Evolutionary conservation across 2,888 invertebrate genomes (phyloP).

Genomic region (Oasisia sp.): DNA sequence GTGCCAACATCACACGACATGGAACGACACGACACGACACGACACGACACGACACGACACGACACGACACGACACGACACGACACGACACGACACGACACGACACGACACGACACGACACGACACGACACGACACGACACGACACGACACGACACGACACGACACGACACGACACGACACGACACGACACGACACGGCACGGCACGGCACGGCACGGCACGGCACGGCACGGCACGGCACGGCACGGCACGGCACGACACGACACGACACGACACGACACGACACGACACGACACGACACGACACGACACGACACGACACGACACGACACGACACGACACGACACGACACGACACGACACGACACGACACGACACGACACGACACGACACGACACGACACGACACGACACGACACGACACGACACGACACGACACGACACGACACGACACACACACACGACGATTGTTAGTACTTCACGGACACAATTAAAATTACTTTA

Average conservation of each 20-base stretch:
- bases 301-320: background rate
- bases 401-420: background rate
- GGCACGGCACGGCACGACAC: background rate
- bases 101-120: background rate
- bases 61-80: no score
- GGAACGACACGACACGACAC: no score
- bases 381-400: background rate
- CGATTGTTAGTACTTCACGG: no score
- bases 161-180: background rate
- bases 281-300: no score
- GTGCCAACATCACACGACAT: no score
- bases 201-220: background rate
- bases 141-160: background rate
- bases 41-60: no score
- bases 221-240: background rate
- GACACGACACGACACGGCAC: background rate
- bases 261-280: background rate
- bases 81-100: no score
- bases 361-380: background rate
- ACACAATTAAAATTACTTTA: no score
- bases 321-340: background rate
- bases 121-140: background rate
- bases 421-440: background rate
- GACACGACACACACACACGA: background rate
- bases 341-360: background rate